These are phyloP conservation scores for Picus viridis DNA, from an alignment of 2,797 vertebrate genomes.

Conservation along the genomic window DNA sequence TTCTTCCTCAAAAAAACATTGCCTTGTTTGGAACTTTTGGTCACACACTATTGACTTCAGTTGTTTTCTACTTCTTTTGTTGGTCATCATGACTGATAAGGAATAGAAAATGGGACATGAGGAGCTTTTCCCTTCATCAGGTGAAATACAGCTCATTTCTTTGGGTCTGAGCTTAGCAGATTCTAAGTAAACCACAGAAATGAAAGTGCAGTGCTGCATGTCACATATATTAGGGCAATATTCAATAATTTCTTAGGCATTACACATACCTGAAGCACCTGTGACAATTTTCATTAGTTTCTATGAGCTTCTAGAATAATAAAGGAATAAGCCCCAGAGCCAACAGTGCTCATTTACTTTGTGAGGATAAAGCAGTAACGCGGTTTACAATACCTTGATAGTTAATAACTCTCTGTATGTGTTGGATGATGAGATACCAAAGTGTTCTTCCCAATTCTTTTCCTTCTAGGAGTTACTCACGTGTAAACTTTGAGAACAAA, in stretches of 20 bases:
- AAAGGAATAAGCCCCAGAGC: neutral
- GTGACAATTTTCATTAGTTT: neutral
- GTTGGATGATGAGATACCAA: no score
- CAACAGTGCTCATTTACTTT: neutral
- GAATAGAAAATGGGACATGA: neutral
- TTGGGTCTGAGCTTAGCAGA: neutral
- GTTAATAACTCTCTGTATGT: neutral
- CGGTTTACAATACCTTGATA: neutral
- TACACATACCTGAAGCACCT: neutral
- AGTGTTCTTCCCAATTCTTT: neutral
- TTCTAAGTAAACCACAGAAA: constrained; percentile 3
- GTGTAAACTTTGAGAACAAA: constrained; percentile 99
- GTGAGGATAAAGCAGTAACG: neutral
- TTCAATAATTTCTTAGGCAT: neutral
- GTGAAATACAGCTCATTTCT: neutral
- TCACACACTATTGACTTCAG: neutral
- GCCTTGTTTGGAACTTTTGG: neutral
- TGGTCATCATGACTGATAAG: neutral
- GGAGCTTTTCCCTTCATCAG: neutral
- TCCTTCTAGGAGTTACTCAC: constrained; percentile 81
- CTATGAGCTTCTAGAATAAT: neutral
- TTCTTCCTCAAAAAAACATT: neutral
- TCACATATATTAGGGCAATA: neutral
- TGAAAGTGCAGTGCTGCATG: neutral
- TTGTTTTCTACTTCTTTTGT: neutral